A percentile compares a stretch with the other conserved stretches of the same genome.
Evolutionary conservation across 2,888 invertebrate genomes (phyloP).

Genomic region (Lottia gigantea): DNA sequence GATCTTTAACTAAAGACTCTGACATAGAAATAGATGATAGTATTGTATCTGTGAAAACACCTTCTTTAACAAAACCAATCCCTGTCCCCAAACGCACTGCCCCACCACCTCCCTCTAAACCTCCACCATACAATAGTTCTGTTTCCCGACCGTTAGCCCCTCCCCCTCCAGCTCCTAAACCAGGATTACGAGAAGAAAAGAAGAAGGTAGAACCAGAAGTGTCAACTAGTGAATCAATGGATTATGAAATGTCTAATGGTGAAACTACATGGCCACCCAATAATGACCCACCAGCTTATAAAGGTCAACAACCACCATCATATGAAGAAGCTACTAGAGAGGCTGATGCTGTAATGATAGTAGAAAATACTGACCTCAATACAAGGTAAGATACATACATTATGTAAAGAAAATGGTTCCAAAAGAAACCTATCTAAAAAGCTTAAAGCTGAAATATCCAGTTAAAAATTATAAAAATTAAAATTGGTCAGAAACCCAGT

Average conservation of each 20-base stretch:
- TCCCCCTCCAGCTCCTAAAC: constrained; percentile 28
- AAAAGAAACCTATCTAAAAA: no score
- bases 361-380: not conserved
- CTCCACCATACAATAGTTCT: constrained; percentile 25
- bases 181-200: constrained; percentile 21
- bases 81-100: constrained; percentile 37
- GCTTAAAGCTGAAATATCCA: no score
- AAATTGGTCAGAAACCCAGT: no score
- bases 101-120: constrained; percentile 34
- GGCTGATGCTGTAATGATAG: not conserved
- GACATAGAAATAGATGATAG: not conserved
- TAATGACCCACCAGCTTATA: constrained; percentile 5
- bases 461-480: no score
- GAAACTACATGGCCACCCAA: not conserved
- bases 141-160: constrained; percentile 14
- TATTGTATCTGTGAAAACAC: not conserved
- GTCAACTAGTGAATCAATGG: not conserved
- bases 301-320: constrained; percentile 14
- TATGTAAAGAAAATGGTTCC: no score
- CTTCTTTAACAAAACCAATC: not conserved
- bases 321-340: constrained; percentile 17
- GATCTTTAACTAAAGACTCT: not conserved
- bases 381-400: no score
- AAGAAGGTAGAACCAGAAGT: not conserved
- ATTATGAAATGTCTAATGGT: not conserved